Conservation (phyloP, 23 tunicate species). For the Phallusia fumigata region DNA sequence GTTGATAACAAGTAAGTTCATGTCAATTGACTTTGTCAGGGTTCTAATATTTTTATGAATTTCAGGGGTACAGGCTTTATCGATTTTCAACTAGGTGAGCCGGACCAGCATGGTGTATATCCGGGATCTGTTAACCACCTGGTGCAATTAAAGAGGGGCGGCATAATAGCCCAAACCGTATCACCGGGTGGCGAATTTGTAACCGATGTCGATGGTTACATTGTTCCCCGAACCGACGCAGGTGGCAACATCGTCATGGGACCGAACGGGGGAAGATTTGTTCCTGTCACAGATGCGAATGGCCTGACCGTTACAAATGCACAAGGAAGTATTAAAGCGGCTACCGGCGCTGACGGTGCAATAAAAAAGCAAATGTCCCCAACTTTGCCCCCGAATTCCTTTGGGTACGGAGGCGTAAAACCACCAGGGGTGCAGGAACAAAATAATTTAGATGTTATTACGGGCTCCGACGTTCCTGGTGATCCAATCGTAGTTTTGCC, state of each 20-base stretch:
- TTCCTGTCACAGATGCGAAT: neutral
- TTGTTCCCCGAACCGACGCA: neutral
- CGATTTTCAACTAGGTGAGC: slow-evolving; percentile 4
- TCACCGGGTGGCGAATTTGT: neutral
- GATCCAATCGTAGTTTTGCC: neutral
- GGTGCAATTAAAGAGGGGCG: neutral
- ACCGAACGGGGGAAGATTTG: neutral
- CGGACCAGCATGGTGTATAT: neutral
- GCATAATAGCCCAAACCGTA: neutral
- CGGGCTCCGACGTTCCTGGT: neutral
- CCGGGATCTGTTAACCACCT: slow-evolving; percentile 1
- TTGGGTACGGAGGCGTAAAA: slow-evolving; percentile 2
- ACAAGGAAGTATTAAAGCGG: neutral
- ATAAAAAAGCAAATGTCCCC: neutral
- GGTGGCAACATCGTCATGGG: neutral
- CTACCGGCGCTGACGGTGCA: neutral
- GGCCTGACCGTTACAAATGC: neutral
- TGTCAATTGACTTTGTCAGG: too few species aligned
- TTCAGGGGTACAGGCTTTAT: slow-evolving; percentile 2
- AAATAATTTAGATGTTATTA: neutral
- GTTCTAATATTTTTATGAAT: too few species aligned
- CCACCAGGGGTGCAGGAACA: neutral
- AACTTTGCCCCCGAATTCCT: neutral
- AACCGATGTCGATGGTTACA: neutral
- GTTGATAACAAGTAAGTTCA: neutral